phyloP scores from a whole-genome alignment of 2,113 vertebrate species.

The Anolis carolinensis region DNA sequence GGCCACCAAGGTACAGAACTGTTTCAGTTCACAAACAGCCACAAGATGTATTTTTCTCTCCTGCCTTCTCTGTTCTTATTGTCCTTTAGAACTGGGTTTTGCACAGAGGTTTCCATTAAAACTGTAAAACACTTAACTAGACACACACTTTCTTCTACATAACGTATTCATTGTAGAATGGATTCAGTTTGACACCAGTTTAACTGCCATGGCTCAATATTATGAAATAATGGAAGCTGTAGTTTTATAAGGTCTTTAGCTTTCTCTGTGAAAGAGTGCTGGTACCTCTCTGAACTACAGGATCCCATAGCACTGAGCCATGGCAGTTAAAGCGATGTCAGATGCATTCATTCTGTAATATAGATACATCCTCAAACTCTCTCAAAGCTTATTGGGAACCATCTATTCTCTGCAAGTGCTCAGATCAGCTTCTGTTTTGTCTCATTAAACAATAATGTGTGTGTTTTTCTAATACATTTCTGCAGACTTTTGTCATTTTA shows the following conservation, averaged over 20 bases:
- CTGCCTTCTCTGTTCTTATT: conserved; percentile 27
- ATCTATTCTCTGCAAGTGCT: background rate
- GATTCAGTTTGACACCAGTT: no score
- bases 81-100: conserved; percentile 48
- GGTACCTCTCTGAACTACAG: no score
- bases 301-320: no score
- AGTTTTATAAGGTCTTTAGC: no score
- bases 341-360: no score
- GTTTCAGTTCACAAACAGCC: conserved; percentile 15
- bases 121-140: background rate
- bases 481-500: background rate
- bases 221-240: no score
- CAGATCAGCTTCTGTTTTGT: background rate
- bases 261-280: no score
- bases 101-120: conserved; percentile 43
- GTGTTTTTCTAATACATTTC: background rate
- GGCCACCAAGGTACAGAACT: conserved; percentile 35
- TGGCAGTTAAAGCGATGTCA: no score
- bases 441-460: background rate
- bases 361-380: no score
- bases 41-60: conserved; percentile 9
- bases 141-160: conserved; percentile 9
- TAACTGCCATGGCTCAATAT: no score
- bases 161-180: no score
- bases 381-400: conserved; percentile 12